phyloP scores from a whole-genome alignment of 2,888 invertebrate species.

The Himalopsyche anomala region DNA sequence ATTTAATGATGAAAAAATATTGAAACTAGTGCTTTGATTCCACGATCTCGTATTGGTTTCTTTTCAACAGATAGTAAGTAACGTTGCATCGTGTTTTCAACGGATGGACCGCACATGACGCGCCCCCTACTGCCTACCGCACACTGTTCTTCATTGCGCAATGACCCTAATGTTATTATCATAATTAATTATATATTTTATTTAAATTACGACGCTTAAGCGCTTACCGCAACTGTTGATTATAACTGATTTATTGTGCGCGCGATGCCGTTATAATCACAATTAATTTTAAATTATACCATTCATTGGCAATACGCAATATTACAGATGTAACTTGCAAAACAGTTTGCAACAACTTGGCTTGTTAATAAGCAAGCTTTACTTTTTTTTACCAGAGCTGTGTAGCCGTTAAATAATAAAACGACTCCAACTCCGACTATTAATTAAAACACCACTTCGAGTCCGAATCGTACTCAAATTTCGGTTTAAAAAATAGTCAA shows the following conservation, averaged over 20 bases:
- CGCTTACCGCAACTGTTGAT: conserved; percentile 6
- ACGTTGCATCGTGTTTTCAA: conserved; percentile 6
- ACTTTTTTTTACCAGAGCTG: no score
- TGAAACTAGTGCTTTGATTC: not conserved
- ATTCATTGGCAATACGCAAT: not conserved
- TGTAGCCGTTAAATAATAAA: no score
- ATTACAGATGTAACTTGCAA: no score
- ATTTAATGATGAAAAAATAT: no score
- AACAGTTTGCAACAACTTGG: no score
- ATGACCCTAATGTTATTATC: conserved; percentile 32
- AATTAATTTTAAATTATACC: conserved; percentile 22
- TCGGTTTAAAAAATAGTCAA: no score
- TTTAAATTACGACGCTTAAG: not conserved
- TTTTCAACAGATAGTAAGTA: conserved; percentile 1
- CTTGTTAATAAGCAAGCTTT: no score
- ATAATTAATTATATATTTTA: conserved; percentile 33
- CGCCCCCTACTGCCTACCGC: conserved; percentile 35
- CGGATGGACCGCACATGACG: conserved; percentile 21
- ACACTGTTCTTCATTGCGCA: not conserved
- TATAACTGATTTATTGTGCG: conserved; percentile 29
- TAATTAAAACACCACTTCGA: no score
- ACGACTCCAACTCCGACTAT: no score
- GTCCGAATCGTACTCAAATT: no score
- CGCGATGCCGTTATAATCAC: not conserved
- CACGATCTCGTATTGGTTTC: not conserved